Evolutionary conservation across 2,888 invertebrate genomes (phyloP).

Genomic region (Entomobrya multifasciata): DNA sequence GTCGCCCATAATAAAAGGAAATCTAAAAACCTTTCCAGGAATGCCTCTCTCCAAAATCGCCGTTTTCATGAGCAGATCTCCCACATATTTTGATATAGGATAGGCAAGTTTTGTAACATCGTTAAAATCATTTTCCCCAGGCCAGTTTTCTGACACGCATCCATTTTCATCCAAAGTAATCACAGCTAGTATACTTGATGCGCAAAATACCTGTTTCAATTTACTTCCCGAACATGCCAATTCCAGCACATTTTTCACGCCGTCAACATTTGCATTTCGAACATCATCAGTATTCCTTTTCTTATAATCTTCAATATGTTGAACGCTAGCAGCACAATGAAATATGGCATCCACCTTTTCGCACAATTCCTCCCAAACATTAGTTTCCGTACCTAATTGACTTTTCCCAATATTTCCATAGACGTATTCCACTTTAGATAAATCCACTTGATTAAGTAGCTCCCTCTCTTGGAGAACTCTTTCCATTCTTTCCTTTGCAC

Average conservation of each 20-base stretch:
- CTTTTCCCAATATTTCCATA: background rate
- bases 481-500: background rate
- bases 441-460: background rate
- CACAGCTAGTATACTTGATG: background rate
- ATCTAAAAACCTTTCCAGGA: conserved; percentile 32
- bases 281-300: background rate
- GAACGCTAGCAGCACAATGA: conserved; percentile 17
- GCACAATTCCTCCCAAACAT: background rate
- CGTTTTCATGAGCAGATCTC: conserved; percentile 10
- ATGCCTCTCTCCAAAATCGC: conserved; percentile 28
- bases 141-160: conserved; percentile 5
- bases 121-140: background rate
- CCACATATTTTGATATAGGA: conserved; percentile 28
- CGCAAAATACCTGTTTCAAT: background rate
- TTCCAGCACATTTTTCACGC: background rate
- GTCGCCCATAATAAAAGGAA: conserved; percentile 65
- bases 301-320: conserved; percentile 3
- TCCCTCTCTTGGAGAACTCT: background rate
- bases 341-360: conserved; percentile 8
- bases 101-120: conserved; percentile 8
- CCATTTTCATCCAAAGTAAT: background rate
- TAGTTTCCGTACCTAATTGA: background rate
- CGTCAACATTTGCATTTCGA: conserved; percentile 4
- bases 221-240: background rate
- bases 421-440: background rate